Base-by-base conservation (phyloP, 2,888 invertebrate genomes). In the Nymphalis c-album region DNA sequence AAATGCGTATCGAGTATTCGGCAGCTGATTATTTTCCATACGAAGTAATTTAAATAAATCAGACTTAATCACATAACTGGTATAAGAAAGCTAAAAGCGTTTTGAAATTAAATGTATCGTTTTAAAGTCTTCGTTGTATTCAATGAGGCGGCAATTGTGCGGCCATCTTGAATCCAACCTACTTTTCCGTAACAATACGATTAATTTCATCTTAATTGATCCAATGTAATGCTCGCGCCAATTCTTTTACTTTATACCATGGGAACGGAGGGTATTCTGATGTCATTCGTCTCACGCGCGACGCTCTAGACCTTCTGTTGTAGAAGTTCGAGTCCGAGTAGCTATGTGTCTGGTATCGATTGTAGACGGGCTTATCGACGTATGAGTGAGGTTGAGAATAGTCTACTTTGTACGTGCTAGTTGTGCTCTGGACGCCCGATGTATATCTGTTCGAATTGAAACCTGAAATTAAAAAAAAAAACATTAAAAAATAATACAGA, bases 211-310 rank as follows among this genome's bases (percentile, higher is more conserved):
- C 60, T 77, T 78, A 84, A 72, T 82, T 76, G 78, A 95, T 95
- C 96, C 96, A 96, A 80, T 94, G 88, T 82, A 95, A 93, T 73
- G 94, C 93, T 82, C 94, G 90, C 76, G 95, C 94, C 79, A 96
- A 90, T 84, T 96, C 95, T 79, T 94, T 93, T 69, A 95, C 95
- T 89, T 95, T 95, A 84, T 95, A 93, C 96, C 96, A 96, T 64
- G 97, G 97, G 83, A 97, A 96, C 20, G 94, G 94, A 20, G 95
- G 95, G 80, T 93, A 87, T 73, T 90, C 86, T 72, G 87, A 81
- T 2, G 90, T 81, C 73, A 88, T 83, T 77, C 91, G 86, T 72
- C 86, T 82, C 73, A 86, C 75, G 71, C 92, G 81, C 13, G 87
- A 80, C 51, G 86, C 82, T 75, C 93, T 79, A 51, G 91, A 89